A percentile compares a stretch with the other conserved stretches of the same genome.
Evolutionary conservation across 2,797 vertebrate genomes (phyloP).

Genomic region (Sebastes trivittatus): DNA sequence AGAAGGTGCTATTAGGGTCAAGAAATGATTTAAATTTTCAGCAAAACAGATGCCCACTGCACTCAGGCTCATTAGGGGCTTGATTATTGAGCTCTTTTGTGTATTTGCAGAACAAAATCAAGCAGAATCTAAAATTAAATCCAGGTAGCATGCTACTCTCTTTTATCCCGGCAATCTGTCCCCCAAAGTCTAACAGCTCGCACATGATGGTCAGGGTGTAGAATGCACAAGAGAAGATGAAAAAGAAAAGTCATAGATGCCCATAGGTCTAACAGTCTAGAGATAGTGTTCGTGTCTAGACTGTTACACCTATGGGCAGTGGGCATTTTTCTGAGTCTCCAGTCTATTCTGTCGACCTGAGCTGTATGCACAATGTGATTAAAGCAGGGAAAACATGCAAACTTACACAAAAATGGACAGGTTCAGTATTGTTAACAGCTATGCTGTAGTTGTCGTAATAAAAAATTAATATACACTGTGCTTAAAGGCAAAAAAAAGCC

Average conservation of each 20-base stretch:
- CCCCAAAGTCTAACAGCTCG: neutral
- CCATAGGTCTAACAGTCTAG: neutral
- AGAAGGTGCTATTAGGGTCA: neutral
- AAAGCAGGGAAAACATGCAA: neutral
- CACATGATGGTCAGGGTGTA: neutral
- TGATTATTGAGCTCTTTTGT: neutral
- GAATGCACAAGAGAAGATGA: neutral
- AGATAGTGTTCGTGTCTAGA: neutral
- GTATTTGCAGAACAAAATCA: neutral
- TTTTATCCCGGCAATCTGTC: neutral
- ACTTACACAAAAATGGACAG: neutral
- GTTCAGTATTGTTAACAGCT: neutral
- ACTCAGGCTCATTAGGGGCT: neutral
- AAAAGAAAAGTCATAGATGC: neutral
- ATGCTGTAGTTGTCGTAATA: neutral
- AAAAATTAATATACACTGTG: neutral
- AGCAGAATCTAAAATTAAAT: neutral
- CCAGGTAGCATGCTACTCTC: neutral
- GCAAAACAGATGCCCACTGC: neutral
- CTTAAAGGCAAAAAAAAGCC: neutral
- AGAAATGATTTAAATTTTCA: neutral
- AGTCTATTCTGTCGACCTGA: neutral
- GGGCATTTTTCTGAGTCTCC: neutral
- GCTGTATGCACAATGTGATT: neutral
- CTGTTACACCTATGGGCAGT: neutral